phyloP scores from a whole-genome alignment of 2,888 invertebrate species.

The Eupithecia abbreviata region DNA sequence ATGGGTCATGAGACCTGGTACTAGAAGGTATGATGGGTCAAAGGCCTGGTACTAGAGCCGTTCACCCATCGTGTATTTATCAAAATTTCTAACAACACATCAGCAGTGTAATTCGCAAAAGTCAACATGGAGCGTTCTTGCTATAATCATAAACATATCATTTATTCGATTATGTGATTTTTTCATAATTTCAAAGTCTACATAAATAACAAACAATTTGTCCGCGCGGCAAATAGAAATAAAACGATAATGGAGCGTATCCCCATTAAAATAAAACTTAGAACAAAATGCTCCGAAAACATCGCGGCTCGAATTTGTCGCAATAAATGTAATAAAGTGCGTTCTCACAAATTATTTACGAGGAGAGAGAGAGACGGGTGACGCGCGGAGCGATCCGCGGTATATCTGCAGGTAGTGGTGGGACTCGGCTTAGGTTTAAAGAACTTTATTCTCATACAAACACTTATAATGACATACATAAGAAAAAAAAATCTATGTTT shows the following conservation, averaged over 20 bases:
- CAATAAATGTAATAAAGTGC: conserved; percentile 52
- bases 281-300: conserved; percentile 33
- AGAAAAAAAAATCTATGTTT: too few relatives aligned
- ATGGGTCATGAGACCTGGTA: too few relatives aligned
- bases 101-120: background rate
- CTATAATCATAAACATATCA: background rate
- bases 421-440: too few relatives aligned
- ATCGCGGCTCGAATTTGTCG: conserved; percentile 42
- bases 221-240: conserved; percentile 31
- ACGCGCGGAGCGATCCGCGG: conserved; percentile 47
- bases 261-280: conserved; percentile 37
- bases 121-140: background rate
- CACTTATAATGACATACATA: too few relatives aligned
- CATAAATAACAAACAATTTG: conserved; percentile 27
- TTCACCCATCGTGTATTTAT: too few relatives aligned
- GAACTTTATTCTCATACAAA: too few relatives aligned
- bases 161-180: background rate
- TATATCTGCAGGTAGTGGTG: conserved; percentile 37
- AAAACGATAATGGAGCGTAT: conserved; percentile 40
- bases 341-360: conserved; percentile 54
- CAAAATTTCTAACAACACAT: background rate
- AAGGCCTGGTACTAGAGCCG: too few relatives aligned
- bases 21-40: too few relatives aligned
- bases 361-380: conserved; percentile 37
- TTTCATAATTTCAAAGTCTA: conserved; percentile 6